Evolutionary conservation across 1,140 invertebrate species (phyloP).

Genomic region (Lordiphosa mommai): DNA sequence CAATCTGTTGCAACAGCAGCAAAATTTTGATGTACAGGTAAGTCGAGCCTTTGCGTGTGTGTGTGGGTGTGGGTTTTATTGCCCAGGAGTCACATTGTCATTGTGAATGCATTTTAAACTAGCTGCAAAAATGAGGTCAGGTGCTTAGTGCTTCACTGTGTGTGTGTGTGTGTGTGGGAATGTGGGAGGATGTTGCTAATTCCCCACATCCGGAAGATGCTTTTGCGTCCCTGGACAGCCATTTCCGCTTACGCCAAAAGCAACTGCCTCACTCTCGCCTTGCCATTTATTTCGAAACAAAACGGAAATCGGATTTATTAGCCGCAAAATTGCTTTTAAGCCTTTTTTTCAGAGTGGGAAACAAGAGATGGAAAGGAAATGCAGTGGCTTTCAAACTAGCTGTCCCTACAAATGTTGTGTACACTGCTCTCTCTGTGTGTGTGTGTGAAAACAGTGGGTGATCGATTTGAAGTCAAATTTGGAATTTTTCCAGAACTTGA

Average conservation of each 20-base stretch:
- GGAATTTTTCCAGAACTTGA: no score
- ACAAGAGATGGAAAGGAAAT: not conserved
- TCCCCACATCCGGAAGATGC: conserved; percentile 8
- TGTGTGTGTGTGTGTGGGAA: not conserved
- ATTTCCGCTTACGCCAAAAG: conserved; percentile 9
- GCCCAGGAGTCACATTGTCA: conserved; percentile 30
- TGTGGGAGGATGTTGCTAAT: not conserved
- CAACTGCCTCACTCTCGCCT: conserved; percentile 11
- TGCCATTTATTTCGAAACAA: conserved; percentile 75
- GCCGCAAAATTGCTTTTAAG: conserved; percentile 79
- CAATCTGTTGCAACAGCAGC: conserved; percentile 77
- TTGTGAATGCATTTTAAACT: conserved; percentile 18
- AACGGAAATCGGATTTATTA: conserved; percentile 79
- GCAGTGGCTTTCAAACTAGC: conserved; percentile 7
- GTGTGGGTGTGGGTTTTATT: not conserved
- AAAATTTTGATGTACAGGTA: conserved; percentile 80
- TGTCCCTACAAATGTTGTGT: no score
- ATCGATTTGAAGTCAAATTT: no score
- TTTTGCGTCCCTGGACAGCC: conserved; percentile 1
- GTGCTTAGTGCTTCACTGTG: no score
- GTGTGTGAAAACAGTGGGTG: no score
- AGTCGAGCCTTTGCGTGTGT: conserved; percentile 27
- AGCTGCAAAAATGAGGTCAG: conserved; percentile 38
- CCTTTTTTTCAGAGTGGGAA: conserved; percentile 22
- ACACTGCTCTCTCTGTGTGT: no score